phyloP scores from a whole-genome alignment of 2,797 vertebrate genomes.

The Cygnus olor region DNA sequence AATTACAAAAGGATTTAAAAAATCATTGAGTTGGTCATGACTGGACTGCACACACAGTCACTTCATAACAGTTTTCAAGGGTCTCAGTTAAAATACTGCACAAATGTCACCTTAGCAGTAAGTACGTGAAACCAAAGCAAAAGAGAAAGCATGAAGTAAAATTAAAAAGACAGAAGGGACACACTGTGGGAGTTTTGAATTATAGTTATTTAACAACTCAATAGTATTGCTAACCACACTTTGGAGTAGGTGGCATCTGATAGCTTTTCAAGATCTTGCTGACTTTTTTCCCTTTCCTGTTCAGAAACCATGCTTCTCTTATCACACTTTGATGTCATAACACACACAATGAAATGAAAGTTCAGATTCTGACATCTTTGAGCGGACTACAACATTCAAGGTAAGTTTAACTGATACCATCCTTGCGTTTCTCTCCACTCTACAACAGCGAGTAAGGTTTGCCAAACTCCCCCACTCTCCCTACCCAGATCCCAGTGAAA shows the following conservation, averaged over 20 bases:
- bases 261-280: not conserved
- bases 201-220: not conserved
- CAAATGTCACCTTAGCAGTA: not conserved
- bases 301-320: not conserved
- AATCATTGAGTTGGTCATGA: not conserved
- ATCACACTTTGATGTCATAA: not conserved
- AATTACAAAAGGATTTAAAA: not conserved
- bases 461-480: not conserved
- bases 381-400: not conserved
- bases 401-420: not conserved
- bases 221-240: not conserved
- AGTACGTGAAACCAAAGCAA: not conserved
- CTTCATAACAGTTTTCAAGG: not conserved
- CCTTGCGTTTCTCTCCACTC: not conserved
- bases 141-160: not conserved
- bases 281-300: not conserved
- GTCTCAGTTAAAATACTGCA: not conserved
- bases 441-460: not conserved
- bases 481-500: not conserved
- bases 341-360: not conserved
- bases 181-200: not conserved
- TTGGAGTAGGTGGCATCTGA: not conserved
- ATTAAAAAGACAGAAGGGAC: not conserved
- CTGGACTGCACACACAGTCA: not conserved
- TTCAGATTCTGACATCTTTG: not conserved